Conservation (phyloP, 2,888 invertebrate species). For the Orthosia gracilis region DNA sequence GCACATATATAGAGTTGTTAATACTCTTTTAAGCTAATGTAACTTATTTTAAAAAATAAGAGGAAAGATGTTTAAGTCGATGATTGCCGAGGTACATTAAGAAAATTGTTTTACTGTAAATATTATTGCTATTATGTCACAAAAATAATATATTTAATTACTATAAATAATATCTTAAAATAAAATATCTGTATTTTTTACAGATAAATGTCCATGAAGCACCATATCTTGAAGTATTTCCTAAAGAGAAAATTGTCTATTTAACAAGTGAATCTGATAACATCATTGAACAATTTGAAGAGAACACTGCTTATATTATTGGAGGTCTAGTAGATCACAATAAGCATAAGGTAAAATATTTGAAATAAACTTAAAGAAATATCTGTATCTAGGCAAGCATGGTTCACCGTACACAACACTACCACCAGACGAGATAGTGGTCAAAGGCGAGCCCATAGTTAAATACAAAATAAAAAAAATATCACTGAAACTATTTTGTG, state of each 20-base stretch:
- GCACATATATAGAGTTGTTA: too few species aligned
- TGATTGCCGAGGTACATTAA: too few species aligned
- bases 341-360: slow-evolving; percentile 93
- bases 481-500: background rate
- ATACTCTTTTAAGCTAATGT: too few species aligned
- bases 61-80: too few species aligned
- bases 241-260: slow-evolving; percentile 96
- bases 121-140: slow-evolving; percentile 1
- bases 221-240: slow-evolving; percentile 93
- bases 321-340: slow-evolving; percentile 99
- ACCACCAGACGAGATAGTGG: too few species aligned
- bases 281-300: slow-evolving; percentile 94
- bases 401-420: too few species aligned
- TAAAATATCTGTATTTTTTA: slow-evolving; percentile 30
- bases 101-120: too few species aligned
- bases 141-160: background rate
- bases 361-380: background rate
- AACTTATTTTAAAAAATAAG: too few species aligned
- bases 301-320: slow-evolving; percentile 97
- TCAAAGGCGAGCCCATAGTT: too few species aligned
- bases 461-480: too few species aligned
- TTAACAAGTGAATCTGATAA: slow-evolving; percentile 98
- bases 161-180: slow-evolving; percentile 25
- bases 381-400: background rate
- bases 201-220: slow-evolving; percentile 94